Evolutionary conservation across 1,140 invertebrate species (phyloP).

Genomic region (Chironomus tepperi): DNA sequence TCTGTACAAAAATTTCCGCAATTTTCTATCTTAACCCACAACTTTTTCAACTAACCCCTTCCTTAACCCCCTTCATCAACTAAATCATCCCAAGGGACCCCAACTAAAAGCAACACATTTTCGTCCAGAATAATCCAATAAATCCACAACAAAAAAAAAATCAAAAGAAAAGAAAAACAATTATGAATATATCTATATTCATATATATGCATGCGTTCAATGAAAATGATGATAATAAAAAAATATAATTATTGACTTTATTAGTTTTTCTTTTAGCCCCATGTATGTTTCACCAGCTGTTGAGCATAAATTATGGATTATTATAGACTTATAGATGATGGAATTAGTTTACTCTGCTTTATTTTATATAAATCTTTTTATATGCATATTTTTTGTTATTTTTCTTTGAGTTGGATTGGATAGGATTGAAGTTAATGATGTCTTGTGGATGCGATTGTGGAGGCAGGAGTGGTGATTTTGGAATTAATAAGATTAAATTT

Average conservation of each 20-base stretch:
- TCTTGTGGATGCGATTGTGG: too few relatives aligned
- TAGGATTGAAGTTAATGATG: too few relatives aligned
- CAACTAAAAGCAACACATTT: not conserved
- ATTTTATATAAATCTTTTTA: not conserved
- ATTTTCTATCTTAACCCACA: too few relatives aligned
- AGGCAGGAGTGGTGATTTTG: too few relatives aligned
- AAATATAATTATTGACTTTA: not conserved
- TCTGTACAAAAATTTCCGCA: too few relatives aligned
- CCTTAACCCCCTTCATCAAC: too few relatives aligned
- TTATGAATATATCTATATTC: not conserved
- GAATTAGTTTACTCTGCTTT: not conserved
- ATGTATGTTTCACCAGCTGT: constrained; percentile 5
- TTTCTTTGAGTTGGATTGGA: too few relatives aligned
- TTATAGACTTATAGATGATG: not conserved
- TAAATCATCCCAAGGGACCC: too few relatives aligned
- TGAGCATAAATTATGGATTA: constrained; percentile 20
- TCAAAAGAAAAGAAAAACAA: not conserved
- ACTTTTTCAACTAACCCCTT: too few relatives aligned
- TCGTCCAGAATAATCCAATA: not conserved
- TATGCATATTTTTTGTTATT: too few relatives aligned
- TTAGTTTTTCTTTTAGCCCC: not conserved
- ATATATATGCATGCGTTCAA: not conserved
- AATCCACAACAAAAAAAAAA: not conserved
- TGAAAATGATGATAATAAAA: too few relatives aligned
- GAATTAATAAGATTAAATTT: too few relatives aligned